Base-by-base conservation (phyloP, 1,140 invertebrate species). In the Pectinophora gossypiella region DNA sequence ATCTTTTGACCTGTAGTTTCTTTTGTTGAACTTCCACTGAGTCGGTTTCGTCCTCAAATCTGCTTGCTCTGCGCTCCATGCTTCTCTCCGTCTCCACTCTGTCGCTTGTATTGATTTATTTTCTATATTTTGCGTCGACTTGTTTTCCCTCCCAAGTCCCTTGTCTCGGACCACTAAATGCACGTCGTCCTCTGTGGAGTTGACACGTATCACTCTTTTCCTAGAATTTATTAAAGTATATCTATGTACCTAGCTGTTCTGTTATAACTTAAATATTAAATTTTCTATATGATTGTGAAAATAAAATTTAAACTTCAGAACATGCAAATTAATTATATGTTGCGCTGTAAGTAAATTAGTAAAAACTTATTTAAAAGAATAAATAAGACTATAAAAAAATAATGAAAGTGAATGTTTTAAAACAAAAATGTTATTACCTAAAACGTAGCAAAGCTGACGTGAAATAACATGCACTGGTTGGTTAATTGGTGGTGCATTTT, bases 31-130 rank as follows among this genome's bases (percentile, higher is more conserved):
- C 69, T 93, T 92, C 93, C 93, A 94, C 54, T 93, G 91, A 51
- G 90, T 91, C 50, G 90, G 89, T 60, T 91, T 91, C 47, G 92
- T 91, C 74, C 90, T 87, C 65, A 89, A 84, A 79, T 91, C 89
- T 64, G 90, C 80, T 67, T 90, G 89, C 75, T 94, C 93, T 20
- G 92, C 93, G 66, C 93, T 94, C 94, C 94, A 95, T 12, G 94
- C 93, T 85, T 94, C 93, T 64, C 92, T 91, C 74, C 91, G 90
- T 64, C 90, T 90, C 92, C 92, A 93, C 72, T 93, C 92, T 57
- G 89, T 92, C 82, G 91, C 91, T 90, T 93, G 91, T 76, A 93
- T 89, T 60, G 91, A 90, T 51, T 85, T 87, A 84, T 78, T 87
- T 82, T 87, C 78, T 81, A 79, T 63, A 74, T 85, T 84, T 90